Evolutionary conservation across 2,113 vertebrate species (phyloP).

Genomic region (Malurus melanocephalus): DNA sequence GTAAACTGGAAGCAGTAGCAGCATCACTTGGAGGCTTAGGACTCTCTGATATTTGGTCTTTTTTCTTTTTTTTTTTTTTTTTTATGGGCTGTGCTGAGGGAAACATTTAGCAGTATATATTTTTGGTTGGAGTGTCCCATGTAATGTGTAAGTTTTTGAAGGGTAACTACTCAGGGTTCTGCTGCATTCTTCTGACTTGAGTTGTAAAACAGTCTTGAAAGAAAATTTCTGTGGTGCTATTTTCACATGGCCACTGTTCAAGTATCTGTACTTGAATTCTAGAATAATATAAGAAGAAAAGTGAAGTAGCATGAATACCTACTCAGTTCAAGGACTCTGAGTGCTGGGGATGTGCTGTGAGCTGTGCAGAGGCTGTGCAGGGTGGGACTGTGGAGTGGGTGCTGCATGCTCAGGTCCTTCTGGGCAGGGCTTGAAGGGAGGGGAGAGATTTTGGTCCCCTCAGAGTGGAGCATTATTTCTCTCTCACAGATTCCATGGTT

Average conservation of each 20-base stretch:
- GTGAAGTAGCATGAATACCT: too few relatives aligned
- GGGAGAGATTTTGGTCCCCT: accelerated
- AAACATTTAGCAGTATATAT: neutral
- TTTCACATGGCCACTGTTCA: neutral
- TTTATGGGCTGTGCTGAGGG: neutral
- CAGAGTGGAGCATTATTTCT: accelerated
- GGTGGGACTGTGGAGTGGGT: accelerated
- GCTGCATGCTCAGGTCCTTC: accelerated
- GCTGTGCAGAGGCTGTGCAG: neutral
- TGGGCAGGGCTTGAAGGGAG: neutral
- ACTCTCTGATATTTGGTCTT: neutral
- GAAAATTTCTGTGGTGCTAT: accelerated
- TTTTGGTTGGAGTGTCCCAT: neutral
- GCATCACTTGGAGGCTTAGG: neutral
- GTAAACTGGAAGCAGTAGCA: neutral
- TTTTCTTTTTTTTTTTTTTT: neutral
- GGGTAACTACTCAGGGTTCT: neutral
- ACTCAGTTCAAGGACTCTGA: neutral
- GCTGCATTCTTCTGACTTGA: neutral
- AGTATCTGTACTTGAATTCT: neutral
- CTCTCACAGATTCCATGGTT: neutral
- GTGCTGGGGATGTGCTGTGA: accelerated
- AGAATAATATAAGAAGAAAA: neutral
- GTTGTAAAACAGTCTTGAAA: neutral
- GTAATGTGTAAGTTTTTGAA: neutral